Evolutionary conservation across 2,113 vertebrate species (phyloP).

Genomic region (Ramphastos sulfuratus): DNA sequence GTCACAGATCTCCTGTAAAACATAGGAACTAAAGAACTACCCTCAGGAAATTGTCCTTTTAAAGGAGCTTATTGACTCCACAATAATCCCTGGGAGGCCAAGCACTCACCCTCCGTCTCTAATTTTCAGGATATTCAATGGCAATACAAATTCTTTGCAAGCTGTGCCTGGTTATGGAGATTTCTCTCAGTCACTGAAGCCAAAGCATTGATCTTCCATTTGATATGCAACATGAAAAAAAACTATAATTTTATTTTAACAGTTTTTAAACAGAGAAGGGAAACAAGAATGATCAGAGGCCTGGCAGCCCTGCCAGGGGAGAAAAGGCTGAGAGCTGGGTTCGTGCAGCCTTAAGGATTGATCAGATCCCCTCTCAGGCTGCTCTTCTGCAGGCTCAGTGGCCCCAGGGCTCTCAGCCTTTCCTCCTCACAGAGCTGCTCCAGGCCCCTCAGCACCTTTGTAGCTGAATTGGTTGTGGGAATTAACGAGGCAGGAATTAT

Average conservation of each 20-base stretch:
- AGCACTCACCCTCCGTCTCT: not conserved
- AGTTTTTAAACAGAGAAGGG: not conserved
- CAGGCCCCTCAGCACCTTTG: no score
- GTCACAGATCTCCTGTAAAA: not conserved
- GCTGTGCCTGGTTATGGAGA: not conserved
- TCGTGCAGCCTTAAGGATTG: no score
- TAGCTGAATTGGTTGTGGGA: no score
- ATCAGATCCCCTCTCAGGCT: no score
- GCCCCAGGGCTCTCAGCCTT: no score
- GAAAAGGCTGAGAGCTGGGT: no score
- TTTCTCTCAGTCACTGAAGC: not conserved
- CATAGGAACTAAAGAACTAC: not conserved
- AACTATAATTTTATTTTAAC: not conserved
- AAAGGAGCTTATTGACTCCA: not conserved
- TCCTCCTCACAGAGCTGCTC: no score
- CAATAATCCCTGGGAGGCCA: not conserved
- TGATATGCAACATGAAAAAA: not conserved
- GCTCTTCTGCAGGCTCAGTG: no score
- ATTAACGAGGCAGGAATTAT: no score
- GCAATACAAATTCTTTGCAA: not conserved
- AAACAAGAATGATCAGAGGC: no score
- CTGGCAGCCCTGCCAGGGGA: no score
- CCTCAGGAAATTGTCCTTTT: not conserved
- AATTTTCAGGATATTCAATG: not conserved
- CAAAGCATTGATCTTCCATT: not conserved